These are phyloP conservation scores for Catostomus latipinnis DNA, from an alignment of 2,797 vertebrate species.

Conservation along the genomic window DNA sequence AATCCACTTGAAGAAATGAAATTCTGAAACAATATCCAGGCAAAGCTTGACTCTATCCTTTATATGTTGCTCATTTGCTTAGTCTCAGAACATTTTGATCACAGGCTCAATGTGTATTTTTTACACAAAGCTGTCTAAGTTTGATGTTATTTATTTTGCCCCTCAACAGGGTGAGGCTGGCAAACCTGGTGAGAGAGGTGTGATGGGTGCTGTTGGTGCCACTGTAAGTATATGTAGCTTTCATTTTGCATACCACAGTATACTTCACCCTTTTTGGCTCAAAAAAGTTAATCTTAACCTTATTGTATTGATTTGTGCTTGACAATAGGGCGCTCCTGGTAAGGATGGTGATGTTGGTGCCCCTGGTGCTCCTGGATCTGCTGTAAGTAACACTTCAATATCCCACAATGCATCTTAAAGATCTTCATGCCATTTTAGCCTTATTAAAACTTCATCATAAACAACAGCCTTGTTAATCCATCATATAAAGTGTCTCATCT, in stretches of 20 bases:
- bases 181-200: conserved; percentile 86
- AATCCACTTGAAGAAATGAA: too few relatives aligned
- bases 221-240: conserved; percentile 74
- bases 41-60: too few relatives aligned
- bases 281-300: neutral
- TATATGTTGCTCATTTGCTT: too few relatives aligned
- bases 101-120: neutral
- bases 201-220: conserved; percentile 79
- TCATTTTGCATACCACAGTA: too few relatives aligned
- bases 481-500: neutral
- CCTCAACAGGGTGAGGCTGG: conserved; percentile 82
- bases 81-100: too few relatives aligned
- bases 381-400: conserved; percentile 76
- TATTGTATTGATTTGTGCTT: conserved; percentile 33
- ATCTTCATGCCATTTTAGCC: neutral
- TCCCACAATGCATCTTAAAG: neutral
- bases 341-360: conserved; percentile 90
- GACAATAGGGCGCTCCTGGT: conserved; percentile 81
- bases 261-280: conserved; percentile 32
- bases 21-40: neutral
- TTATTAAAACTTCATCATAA: neutral
- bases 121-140: neutral
- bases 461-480: neutral
- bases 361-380: conserved; percentile 83
- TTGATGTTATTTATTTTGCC: conserved; percentile 25